Evolutionary conservation across 2,113 vertebrate species (phyloP), one percentile per base, ranked within the genome.

Genomic region (Lepisosteus oculatus): DNA sequence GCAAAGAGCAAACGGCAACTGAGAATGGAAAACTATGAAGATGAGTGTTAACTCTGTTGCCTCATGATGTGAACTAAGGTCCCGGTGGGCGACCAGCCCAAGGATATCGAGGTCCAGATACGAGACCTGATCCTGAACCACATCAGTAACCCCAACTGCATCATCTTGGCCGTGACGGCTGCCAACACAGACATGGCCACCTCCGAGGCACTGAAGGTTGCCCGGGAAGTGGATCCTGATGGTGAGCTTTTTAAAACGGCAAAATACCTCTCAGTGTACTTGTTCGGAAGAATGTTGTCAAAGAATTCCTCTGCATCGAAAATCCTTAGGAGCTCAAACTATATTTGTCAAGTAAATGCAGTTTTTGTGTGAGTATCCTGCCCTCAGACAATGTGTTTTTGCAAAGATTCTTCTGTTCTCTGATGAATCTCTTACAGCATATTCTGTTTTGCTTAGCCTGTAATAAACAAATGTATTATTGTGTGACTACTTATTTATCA

Each of bases 151-250:
- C 97, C 97, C 15, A 99, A 99, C 90, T 96, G 95, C 78, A 98
- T 99, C 78, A 99, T 99, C 81, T 85, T 99, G 55, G 95, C 97
- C 13, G 97, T 99, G 76, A 99, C 97, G 1, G 97, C 97, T 63
- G 97, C 97, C 69, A 99, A 99, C 80, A 99, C 97, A 42, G 97
- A 99, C 81, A 98, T 99, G 97, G 97, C 97, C 2, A 99, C 97
- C 3, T 99, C 97, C 0, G 97, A 99, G 85, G 94, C 97, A 0
- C 93, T 99, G 14, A 99, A 99, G 86, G 96, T 99, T 73, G 95
- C 97, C 8, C 92, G 97, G 0, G 97, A 99, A 76, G 95, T 95
- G 29, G 97, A 99, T 84, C 93, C 95, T 56, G 97, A 99, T 79
- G 97, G 97, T 99, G 83, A 91, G 91, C 62, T 3, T 44, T 8